These are phyloP conservation scores for Ophion ventricosus DNA, from an alignment of 2,888 invertebrate species.

Conservation along the genomic window DNA sequence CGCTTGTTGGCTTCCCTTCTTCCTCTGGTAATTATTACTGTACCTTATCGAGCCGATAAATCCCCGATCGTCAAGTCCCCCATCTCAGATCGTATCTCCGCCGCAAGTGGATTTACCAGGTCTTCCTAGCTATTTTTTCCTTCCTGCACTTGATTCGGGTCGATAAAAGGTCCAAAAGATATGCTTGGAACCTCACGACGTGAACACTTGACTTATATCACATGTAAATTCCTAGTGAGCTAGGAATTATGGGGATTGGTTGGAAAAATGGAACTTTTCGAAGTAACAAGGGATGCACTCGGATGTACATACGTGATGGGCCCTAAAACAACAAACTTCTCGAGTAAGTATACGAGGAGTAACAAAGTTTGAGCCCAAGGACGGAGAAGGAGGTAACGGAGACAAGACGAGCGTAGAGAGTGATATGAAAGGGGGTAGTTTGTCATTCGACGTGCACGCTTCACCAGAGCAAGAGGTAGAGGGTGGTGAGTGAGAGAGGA, in stretches of 20 bases:
- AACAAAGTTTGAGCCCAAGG: conserved; percentile 12
- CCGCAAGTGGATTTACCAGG: not conserved
- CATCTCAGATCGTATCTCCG: not conserved
- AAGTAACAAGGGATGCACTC: conserved; percentile 4
- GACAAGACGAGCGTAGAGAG: conserved; percentile 21
- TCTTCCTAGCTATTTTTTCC: not conserved
- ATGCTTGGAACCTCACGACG: too few species aligned
- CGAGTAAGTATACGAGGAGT: conserved; percentile 42
- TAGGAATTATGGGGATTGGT: not conserved
- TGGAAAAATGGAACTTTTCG: not conserved
- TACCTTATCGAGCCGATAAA: conserved; percentile 10
- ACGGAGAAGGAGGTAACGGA: not conserved
- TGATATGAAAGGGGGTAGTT: conserved; percentile 50
- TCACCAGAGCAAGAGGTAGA: too few species aligned
- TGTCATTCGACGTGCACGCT: not conserved
- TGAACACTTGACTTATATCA: too few species aligned
- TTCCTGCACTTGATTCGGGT: too few species aligned
- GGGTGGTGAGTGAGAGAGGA: too few species aligned
- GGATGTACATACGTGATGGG: conserved; percentile 1
- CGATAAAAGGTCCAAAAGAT: too few species aligned
- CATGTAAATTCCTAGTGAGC: too few species aligned
- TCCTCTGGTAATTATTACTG: conserved; percentile 89
- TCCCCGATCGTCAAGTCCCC: not conserved
- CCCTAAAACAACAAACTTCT: conserved; percentile 54
- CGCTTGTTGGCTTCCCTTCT: conserved; percentile 98